Evolutionary conservation across 1,140 invertebrate genomes (phyloP), one percentile per base, ranked within the genome.

Genomic region (Maconellicoccus hirsutus): DNA sequence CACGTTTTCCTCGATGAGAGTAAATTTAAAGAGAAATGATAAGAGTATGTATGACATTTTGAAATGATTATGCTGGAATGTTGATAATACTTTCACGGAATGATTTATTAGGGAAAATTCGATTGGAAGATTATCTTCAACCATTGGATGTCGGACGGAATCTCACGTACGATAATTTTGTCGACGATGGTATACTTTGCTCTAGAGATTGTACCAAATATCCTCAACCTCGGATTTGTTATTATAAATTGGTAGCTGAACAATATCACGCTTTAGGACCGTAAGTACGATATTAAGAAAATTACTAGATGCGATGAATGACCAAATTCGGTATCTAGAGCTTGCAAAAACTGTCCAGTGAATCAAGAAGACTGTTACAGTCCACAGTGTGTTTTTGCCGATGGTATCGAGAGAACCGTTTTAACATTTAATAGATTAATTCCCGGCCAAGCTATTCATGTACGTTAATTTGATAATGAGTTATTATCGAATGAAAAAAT

Each of bases 361-460:
- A 74, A 72, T 63, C 61, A 39, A 19, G 25, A 33, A 19, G 71
- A 75, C 70, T 75, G 74, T 38, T 72, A 66, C 66, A 59, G 29
- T 25, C 73, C 73, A 3, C 80, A 86, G 70, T 85, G 84, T 74
- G 77, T 84, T 1, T 71, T 81, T 16, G 83, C 77, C 14, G 81
- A 85, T 75, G 84, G 84, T 0, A 73, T 77, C 52, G 75, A 79
- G 29, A 75, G 81, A 25, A 78, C 77, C 6, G 74, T 83, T 19
- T 74, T 81, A 0, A 76, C 79, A 0, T 78, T 84, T 6, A 85
- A 85, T 76, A 75, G 83, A 29, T 77, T 79, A 72, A 72, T 85
- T 61, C 84, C 84, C 21, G 83, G 83, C 25, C 83, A 84, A 33
- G 75, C 78, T 1, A 82, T 85, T 66, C 78, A 82, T 75, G 83